Evolutionary conservation across 1,140 invertebrate species (phyloP).

Genomic region (Drosophila lowei): DNA sequence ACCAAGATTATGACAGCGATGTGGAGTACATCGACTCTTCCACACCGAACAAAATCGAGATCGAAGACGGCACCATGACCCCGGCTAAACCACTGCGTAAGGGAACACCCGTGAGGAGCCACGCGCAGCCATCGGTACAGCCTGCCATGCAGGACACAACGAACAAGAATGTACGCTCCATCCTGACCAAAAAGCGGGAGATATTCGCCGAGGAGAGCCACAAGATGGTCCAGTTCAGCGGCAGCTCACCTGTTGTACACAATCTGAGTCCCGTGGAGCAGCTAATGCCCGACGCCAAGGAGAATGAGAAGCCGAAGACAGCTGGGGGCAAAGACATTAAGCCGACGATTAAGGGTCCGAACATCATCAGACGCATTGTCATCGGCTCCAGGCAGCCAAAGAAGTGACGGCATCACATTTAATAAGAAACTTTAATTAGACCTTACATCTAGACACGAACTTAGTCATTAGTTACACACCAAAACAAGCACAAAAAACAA

Average conservation of each 20-base stretch:
- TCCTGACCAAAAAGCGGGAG: conserved; percentile 56
- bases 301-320: conserved; percentile 38
- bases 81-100: conserved; percentile 43
- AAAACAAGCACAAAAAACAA: conserved; percentile 17
- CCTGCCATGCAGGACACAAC: not conserved
- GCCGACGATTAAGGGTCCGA: conserved; percentile 48
- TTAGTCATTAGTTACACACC: conserved; percentile 39
- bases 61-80: conserved; percentile 15
- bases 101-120: conserved; percentile 34
- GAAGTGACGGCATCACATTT: conserved; percentile 7
- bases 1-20: not conserved
- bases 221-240: conserved; percentile 64
- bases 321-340: conserved; percentile 32
- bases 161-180: conserved; percentile 54
- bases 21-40: not conserved
- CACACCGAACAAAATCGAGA: conserved; percentile 29
- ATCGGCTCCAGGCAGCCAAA: conserved; percentile 50
- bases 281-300: conserved; percentile 29
- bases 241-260: conserved; percentile 49
- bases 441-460: conserved; percentile 9
- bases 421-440: conserved; percentile 17
- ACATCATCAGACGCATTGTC: conserved; percentile 62
- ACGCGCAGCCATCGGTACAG: not conserved
- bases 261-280: conserved; percentile 41
- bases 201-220: conserved; percentile 43